phyloP scores from a whole-genome alignment of 2,888 invertebrate genomes.

The Parascotia fuliginaria region DNA sequence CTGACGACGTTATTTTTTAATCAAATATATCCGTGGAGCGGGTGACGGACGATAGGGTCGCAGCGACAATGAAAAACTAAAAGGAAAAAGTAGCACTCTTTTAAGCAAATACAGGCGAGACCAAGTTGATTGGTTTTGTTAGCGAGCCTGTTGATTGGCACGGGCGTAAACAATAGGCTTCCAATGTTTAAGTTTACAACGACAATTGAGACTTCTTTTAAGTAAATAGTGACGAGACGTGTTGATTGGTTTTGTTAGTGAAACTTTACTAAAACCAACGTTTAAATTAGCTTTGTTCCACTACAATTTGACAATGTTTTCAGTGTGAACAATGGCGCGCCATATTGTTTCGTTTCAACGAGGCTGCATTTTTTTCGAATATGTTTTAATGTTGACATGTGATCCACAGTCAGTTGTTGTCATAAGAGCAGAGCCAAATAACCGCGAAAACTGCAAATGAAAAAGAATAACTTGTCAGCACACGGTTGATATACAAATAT shows the following conservation, averaged over 20 bases:
- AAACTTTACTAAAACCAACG: slow-evolving; percentile 46
- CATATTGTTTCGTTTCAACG: slow-evolving; percentile 50
- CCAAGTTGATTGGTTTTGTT: slow-evolving; percentile 87
- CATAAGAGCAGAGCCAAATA: slow-evolving; percentile 27
- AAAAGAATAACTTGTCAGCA: slow-evolving; percentile 11
- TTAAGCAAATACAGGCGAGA: slow-evolving; percentile 86
- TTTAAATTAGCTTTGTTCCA: slow-evolving; percentile 34
- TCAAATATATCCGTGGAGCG: slow-evolving; percentile 85
- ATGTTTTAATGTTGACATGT: slow-evolving; percentile 46
- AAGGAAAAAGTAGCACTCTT: slow-evolving; percentile 80
- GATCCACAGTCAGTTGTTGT: slow-evolving; percentile 31
- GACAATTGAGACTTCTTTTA: slow-evolving; percentile 80
- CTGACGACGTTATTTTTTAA: slow-evolving; percentile 87
- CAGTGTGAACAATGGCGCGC: slow-evolving; percentile 57
- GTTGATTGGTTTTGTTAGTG: slow-evolving; percentile 63
- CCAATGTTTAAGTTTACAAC: slow-evolving; percentile 80
- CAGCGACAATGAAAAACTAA: slow-evolving; percentile 80
- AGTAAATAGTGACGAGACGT: slow-evolving; percentile 59
- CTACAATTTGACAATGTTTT: slow-evolving; percentile 43
- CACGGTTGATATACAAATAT: slow-evolving; percentile 9
- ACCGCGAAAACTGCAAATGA: slow-evolving; percentile 24
- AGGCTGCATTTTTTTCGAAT: slow-evolving; percentile 41
- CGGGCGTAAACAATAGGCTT: slow-evolving; percentile 81
- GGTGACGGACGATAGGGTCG: slow-evolving; percentile 84
- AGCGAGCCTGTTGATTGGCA: slow-evolving; percentile 84